Evolutionary conservation across 2,113 vertebrate genomes (phyloP).

Genomic region (Rhineura floridana): DNA sequence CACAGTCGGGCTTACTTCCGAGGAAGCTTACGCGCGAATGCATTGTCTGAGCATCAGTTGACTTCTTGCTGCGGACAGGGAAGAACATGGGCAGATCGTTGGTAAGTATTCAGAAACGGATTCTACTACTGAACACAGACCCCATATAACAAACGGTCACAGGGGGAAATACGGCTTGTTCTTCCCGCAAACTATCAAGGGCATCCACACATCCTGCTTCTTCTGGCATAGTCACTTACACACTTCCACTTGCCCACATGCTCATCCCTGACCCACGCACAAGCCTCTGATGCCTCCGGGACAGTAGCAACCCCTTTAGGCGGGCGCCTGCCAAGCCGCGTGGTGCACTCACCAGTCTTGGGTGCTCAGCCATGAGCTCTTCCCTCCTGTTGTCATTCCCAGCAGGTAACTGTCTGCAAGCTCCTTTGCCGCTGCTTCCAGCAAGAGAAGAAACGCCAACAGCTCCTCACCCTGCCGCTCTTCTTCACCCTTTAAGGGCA

Average conservation of each 20-base stretch:
- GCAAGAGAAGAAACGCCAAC: not conserved
- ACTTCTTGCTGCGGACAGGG: not conserved
- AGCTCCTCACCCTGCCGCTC: not conserved
- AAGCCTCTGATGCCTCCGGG: no score
- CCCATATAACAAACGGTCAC: not conserved
- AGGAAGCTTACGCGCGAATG: not conserved
- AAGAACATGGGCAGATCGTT: not conserved
- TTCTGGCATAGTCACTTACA: not conserved
- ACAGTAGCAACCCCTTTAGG: no score
- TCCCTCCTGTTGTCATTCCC: slow-evolving; percentile 61
- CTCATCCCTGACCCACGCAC: no score
- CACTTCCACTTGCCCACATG: no score
- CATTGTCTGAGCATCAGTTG: not conserved
- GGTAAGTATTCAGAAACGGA: no score
- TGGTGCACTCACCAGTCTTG: slow-evolving; percentile 25
- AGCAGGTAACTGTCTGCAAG: not conserved
- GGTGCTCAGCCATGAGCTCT: slow-evolving; percentile 49
- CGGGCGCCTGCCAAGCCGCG: no score
- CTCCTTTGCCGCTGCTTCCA: not conserved
- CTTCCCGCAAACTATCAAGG: not conserved
- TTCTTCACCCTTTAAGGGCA: slow-evolving; percentile 10
- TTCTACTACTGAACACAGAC: not conserved
- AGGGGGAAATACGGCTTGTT: no score
- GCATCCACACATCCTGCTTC: no score
- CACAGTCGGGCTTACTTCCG: not conserved